These are phyloP conservation scores for Agonopterix alstromeriana DNA, from an alignment of 2,888 invertebrate genomes.

Conservation along the genomic window DNA sequence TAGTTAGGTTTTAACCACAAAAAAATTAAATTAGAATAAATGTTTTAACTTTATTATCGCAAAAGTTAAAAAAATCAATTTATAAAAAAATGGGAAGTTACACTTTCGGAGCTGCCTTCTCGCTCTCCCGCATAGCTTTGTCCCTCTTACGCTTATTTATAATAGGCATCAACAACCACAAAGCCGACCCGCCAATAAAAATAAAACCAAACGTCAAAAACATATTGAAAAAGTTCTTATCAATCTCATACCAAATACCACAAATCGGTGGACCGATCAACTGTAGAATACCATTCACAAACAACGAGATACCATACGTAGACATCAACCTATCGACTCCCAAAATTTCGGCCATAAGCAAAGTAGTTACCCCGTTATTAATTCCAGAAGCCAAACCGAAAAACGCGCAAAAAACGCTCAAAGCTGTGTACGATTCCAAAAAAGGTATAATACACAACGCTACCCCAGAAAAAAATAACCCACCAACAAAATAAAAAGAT, in stretches of 20 bases:
- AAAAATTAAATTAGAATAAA: no score
- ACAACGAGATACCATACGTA: constrained; percentile 90
- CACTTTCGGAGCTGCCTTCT: constrained; percentile 21
- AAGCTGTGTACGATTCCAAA: constrained; percentile 75
- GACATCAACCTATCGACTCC: constrained; percentile 89
- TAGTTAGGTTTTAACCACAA: no score
- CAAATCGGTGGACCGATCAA: constrained; percentile 88
- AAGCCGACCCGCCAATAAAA: constrained; percentile 82
- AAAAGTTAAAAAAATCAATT: no score
- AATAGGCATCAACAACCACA: constrained; percentile 87
- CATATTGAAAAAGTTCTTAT: constrained; percentile 81
- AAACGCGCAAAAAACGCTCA: constrained; percentile 83
- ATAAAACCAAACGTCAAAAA: constrained; percentile 86
- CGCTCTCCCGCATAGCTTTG: constrained; percentile 21
- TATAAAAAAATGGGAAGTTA: constrained; percentile 6
- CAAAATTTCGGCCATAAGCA: constrained; percentile 92
- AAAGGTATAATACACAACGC: constrained; percentile 83
- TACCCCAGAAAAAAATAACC: constrained; percentile 86
- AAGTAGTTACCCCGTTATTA: constrained; percentile 90
- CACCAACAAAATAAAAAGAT: constrained; percentile 88
- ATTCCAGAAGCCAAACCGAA: constrained; percentile 90
- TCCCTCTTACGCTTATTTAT: constrained; percentile 67
- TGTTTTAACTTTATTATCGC: no score
- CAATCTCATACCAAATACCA: constrained; percentile 81
- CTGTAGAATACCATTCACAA: constrained; percentile 89